phyloP scores from a whole-genome alignment of 35 echinoderm and acorn worm genomes.

The Nesometra sesokonis region DNA sequence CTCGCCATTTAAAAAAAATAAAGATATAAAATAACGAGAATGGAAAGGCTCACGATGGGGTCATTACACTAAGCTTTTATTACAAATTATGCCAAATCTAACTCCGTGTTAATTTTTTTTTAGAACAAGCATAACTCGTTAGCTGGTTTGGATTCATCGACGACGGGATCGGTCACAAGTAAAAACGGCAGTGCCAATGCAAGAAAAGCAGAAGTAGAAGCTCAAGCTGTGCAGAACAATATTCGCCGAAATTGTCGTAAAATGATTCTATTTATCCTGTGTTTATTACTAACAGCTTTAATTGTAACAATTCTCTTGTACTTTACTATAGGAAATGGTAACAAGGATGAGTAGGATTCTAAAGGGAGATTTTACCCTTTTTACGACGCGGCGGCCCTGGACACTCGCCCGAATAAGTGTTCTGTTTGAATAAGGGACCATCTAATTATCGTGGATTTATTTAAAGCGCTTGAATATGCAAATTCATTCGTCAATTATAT shows the following conservation, averaged over 20 bases:
- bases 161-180: background rate
- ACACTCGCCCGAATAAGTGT: too few species aligned
- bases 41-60: too few species aligned
- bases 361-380: too few species aligned
- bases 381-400: too few species aligned
- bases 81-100: too few species aligned
- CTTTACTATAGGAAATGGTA: constrained; percentile 10
- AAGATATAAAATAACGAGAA: too few species aligned
- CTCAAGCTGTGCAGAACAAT: constrained; percentile 5
- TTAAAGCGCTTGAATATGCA: background rate
- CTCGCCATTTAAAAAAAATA: too few species aligned
- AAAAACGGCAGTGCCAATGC: background rate
- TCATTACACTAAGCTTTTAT: too few species aligned
- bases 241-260: constrained; percentile 42
- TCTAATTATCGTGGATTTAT: too few species aligned
- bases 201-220: constrained; percentile 32
- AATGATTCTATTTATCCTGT: constrained; percentile 31
- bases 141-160: background rate
- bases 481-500: too few species aligned
- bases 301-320: constrained; percentile 38
- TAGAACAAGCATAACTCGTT: background rate
- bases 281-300: constrained; percentile 36
- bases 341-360: background rate
- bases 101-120: background rate
- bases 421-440: background rate